Conservation (phyloP, 2,888 invertebrate genomes). For the Crossocerus cetratus region DNA sequence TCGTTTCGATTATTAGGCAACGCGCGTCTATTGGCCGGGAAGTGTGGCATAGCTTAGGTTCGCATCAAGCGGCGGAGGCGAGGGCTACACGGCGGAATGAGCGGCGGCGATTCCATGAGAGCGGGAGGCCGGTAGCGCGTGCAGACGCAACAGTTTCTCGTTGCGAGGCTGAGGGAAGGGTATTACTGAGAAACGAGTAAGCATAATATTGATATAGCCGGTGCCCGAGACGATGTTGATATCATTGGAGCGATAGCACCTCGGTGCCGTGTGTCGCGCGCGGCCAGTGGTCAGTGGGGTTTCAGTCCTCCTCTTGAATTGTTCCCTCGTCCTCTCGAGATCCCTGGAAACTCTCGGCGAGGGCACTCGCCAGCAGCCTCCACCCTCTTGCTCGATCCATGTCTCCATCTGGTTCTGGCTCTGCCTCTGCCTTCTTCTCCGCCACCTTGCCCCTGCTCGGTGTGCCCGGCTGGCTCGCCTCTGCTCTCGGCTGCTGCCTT, state of each 20-base stretch:
- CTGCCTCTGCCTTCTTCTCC: neutral
- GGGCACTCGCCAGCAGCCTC: conserved; percentile 19
- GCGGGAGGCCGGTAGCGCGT: conserved; percentile 35
- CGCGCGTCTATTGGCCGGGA: neutral
- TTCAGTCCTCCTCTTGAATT: conserved; percentile 43
- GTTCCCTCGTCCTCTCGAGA: conserved; percentile 36
- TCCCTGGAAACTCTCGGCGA: conserved; percentile 54
- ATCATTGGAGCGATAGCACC: conserved; percentile 57
- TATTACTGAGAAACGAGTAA: conserved; percentile 68
- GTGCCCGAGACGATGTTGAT: conserved; percentile 54
- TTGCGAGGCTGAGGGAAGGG: conserved; percentile 37
- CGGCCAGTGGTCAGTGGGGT: conserved; percentile 14
- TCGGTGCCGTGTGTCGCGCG: conserved; percentile 19
- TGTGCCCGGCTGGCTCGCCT: neutral
- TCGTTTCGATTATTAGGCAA: conserved; percentile 12
- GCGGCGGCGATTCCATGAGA: neutral
- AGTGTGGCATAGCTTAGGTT: conserved; percentile 1
- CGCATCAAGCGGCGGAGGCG: conserved; percentile 18
- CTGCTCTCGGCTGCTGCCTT: neutral
- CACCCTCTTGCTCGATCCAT: conserved; percentile 25
- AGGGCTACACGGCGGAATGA: conserved; percentile 8
- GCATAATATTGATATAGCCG: conserved; percentile 69
- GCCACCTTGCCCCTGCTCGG: neutral
- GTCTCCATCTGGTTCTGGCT: conserved; percentile 4
- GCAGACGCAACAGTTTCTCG: conserved; percentile 61